A percentile compares a stretch with the other conserved stretches of the same genome.
These are phyloP conservation scores for Ophraella communa DNA, from an alignment of 2,888 invertebrate species.

Conservation along the genomic window DNA sequence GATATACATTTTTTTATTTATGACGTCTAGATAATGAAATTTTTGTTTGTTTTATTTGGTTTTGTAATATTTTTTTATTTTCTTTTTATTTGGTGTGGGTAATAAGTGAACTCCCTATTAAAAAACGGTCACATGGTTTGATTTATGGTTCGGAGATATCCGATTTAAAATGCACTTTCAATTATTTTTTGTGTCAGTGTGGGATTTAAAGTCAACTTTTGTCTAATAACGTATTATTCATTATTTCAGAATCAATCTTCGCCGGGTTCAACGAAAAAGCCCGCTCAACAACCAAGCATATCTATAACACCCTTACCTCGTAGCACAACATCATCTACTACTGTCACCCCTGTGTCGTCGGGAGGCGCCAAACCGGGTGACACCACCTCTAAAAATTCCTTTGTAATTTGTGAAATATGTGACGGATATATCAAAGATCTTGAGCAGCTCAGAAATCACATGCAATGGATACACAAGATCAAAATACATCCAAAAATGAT, in stretches of 20 bases:
- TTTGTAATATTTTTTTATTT: too few relatives aligned
- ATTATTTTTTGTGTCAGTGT: too few relatives aligned
- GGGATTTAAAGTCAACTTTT: too few relatives aligned
- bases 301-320: conserved; percentile 89
- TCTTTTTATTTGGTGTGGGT: too few relatives aligned
- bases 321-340: conserved; percentile 61
- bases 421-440: conserved; percentile 94
- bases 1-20: too few relatives aligned
- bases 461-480: conserved; percentile 98
- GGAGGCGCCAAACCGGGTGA: conserved; percentile 59
- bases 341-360: conserved; percentile 48
- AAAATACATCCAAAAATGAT: conserved; percentile 97
- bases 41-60: too few relatives aligned
- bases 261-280: conserved; percentile 44
- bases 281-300: conserved; percentile 82
- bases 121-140: too few relatives aligned
- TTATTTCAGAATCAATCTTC: conserved; percentile 34
- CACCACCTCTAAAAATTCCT: conserved; percentile 75
- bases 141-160: too few relatives aligned
- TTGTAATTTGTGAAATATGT: conserved; percentile 96
- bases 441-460: conserved; percentile 92
- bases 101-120: too few relatives aligned
- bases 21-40: too few relatives aligned
- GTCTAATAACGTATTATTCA: too few relatives aligned
- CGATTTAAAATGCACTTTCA: too few relatives aligned